These are phyloP conservation scores for Drosophila kanekoi DNA, from an alignment of 2,888 invertebrate genomes.

Conservation along the genomic window DNA sequence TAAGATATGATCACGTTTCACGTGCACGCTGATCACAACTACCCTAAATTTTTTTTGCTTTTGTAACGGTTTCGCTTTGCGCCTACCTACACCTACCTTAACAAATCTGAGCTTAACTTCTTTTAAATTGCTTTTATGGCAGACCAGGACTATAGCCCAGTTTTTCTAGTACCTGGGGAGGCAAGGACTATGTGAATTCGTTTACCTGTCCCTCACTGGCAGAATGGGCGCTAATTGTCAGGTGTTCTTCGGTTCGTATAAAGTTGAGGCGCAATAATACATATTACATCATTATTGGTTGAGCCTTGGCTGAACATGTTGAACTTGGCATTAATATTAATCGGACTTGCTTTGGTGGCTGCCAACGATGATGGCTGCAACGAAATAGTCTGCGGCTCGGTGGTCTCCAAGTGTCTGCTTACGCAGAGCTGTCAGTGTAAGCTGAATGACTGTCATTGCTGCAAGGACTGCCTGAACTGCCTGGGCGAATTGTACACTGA, in stretches of 20 bases:
- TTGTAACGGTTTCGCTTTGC: slow-evolving; percentile 3
- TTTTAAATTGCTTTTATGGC: slow-evolving; percentile 66
- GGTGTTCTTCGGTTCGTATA: slow-evolving; percentile 12
- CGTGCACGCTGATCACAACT: neutral
- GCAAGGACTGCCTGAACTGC: slow-evolving; percentile 96
- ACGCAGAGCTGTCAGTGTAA: slow-evolving; percentile 98
- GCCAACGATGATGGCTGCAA: slow-evolving; percentile 75
- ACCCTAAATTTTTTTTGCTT: neutral
- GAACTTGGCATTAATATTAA: slow-evolving; percentile 24
- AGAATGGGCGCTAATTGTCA: neutral
- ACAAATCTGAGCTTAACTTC: slow-evolving; percentile 42
- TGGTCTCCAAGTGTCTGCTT: slow-evolving; percentile 97
- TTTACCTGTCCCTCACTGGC: slow-evolving; percentile 1
- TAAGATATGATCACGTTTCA: neutral
- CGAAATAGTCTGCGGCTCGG: slow-evolving; percentile 90
- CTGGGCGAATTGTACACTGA: slow-evolving; percentile 94
- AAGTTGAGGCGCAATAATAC: slow-evolving; percentile 3
- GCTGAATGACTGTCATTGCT: slow-evolving; percentile 94
- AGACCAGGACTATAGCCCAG: neutral
- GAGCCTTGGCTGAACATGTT: slow-evolving; percentile 39
- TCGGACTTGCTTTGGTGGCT: slow-evolving; percentile 7
- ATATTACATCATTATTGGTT: slow-evolving; percentile 37
- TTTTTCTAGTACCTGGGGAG: slow-evolving; percentile 37
- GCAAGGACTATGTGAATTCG: neutral
- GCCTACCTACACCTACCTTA: slow-evolving; percentile 22